Conservation (phyloP, 2,888 invertebrate species). For the Blomia tropicalis region DNA sequence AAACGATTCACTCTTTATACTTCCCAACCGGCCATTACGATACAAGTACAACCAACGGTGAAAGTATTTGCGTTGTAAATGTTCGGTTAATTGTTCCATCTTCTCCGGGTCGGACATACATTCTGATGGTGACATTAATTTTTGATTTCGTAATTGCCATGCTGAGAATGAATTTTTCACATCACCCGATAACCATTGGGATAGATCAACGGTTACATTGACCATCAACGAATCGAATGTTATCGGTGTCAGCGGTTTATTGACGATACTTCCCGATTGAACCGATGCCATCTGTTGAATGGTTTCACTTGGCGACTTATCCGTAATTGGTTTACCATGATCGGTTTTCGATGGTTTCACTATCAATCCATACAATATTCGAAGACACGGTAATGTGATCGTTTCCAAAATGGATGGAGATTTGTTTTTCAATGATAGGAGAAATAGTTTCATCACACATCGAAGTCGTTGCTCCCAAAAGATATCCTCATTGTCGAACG, state of each 20-base stretch:
- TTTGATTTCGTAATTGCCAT: slow-evolving; percentile 52
- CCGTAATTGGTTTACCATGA: slow-evolving; percentile 26
- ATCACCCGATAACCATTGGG: slow-evolving; percentile 56
- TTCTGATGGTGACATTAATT: slow-evolving; percentile 18
- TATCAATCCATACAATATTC: slow-evolving; percentile 60
- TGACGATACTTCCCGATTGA: slow-evolving; percentile 32
- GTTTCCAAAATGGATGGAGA: slow-evolving; percentile 74
- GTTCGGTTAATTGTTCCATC: slow-evolving; percentile 38
- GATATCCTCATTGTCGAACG: slow-evolving; percentile 77
- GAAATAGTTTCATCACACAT: slow-evolving; percentile 63
- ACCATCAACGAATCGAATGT: slow-evolving; percentile 33
- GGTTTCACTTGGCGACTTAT: slow-evolving; percentile 30
- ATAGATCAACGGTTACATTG: slow-evolving; percentile 52
- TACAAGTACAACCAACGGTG: slow-evolving; percentile 47
- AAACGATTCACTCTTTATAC: slow-evolving; percentile 14
- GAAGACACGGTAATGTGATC: slow-evolving; percentile 76
- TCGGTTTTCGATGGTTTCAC: slow-evolving; percentile 40
- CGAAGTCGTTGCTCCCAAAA: slow-evolving; percentile 84
- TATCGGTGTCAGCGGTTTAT: not conserved
- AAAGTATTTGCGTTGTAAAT: slow-evolving; percentile 58
- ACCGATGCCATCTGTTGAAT: slow-evolving; percentile 30
- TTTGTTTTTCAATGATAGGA: slow-evolving; percentile 45
- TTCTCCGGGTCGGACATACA: slow-evolving; percentile 33
- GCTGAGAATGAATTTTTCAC: slow-evolving; percentile 50
- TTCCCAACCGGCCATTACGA: slow-evolving; percentile 25